Base-by-base conservation (phyloP, 2,888 invertebrate genomes). In the Tholera decimalis region DNA sequence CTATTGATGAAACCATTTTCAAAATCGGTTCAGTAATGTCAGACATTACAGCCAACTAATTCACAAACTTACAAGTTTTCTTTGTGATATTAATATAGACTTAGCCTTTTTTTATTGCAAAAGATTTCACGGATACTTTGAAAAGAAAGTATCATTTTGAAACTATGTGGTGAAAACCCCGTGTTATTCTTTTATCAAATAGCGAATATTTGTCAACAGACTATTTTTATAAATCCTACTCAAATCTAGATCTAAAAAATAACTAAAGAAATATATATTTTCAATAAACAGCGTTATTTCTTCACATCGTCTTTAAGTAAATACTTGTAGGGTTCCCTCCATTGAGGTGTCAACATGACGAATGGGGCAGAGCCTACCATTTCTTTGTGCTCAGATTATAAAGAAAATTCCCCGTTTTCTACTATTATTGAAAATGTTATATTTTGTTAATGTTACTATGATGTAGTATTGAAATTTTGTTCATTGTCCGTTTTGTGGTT, bases 341-440 rank as follows among this genome's bases (percentile, higher is more conserved):
- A 88, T 89, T 86, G 89, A 89, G 82, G 88, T 87, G 90, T 88
- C 90, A 88, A 84, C 85, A 85, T 87, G 89, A 91, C 85, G 87
- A 85, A 90, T 91, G 88, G 77, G 65, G 39, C 46, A 20, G 54
- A 35, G 41, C 56, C 70, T 54, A 60, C 63, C 57, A 66, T 47
- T 56, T 65, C 64, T 82, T 81, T 79, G 82, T 81, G 72, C 24
- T 47, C 20, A 62, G 57, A 66, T 82, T 79, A 68, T 77, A 77
- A 70, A 77, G 80, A 80, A 74, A 72, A 70, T 72, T 63, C 58
- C 50, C 53, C 54, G 57, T 67, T 67, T 67, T 75, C 53, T 73
- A 61, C 66, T 61, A 49, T 64, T 74, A 79, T 80, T 79, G 82
- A 69, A 69, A 73, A 57, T 68, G 68, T 76, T 70, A 55, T 61